phyloP scores from a whole-genome alignment of 2,888 invertebrate species.

The Anorthoa munda region DNA sequence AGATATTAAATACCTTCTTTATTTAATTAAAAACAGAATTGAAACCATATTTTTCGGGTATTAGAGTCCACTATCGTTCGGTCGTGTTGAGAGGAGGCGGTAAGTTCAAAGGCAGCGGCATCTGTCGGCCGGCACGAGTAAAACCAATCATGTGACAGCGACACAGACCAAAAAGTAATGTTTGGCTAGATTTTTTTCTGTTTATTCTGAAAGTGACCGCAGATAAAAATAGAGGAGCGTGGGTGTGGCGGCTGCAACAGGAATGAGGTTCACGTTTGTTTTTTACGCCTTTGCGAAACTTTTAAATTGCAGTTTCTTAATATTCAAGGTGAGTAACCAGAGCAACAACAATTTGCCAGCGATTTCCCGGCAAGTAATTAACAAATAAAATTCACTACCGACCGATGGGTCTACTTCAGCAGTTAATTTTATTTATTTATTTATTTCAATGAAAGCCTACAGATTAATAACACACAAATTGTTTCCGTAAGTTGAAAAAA shows the following conservation, averaged over 20 bases:
- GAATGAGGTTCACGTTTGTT: background rate
- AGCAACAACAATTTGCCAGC: background rate
- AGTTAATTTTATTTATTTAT: too few species aligned
- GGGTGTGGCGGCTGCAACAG: slow-evolving; percentile 45
- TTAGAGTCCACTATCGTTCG: slow-evolving; percentile 47
- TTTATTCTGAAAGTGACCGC: slow-evolving; percentile 61
- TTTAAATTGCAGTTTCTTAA: background rate
- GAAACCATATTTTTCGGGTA: background rate
- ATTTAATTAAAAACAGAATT: slow-evolving; percentile 29
- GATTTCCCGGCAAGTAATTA: background rate
- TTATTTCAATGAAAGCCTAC: too few species aligned
- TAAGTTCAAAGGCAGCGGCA: slow-evolving; percentile 83
- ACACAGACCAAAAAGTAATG: slow-evolving; percentile 71
- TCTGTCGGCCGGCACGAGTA: slow-evolving; percentile 81
- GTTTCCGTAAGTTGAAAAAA: too few species aligned
- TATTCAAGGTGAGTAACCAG: background rate
- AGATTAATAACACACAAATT: too few species aligned
- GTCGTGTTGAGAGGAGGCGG: slow-evolving; percentile 73
- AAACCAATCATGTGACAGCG: slow-evolving; percentile 87
- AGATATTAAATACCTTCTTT: slow-evolving; percentile 70
- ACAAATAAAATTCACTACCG: too few species aligned
- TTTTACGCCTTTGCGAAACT: slow-evolving; percentile 17
- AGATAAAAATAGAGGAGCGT: slow-evolving; percentile 57
- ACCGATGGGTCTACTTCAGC: too few species aligned
- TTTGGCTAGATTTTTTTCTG: slow-evolving; percentile 60